Percentiles rank a stretch among this genome's conserved stretches.
Conservation (phyloP, 1,140 invertebrate genomes). For the Drosophila ohnishii region DNA sequence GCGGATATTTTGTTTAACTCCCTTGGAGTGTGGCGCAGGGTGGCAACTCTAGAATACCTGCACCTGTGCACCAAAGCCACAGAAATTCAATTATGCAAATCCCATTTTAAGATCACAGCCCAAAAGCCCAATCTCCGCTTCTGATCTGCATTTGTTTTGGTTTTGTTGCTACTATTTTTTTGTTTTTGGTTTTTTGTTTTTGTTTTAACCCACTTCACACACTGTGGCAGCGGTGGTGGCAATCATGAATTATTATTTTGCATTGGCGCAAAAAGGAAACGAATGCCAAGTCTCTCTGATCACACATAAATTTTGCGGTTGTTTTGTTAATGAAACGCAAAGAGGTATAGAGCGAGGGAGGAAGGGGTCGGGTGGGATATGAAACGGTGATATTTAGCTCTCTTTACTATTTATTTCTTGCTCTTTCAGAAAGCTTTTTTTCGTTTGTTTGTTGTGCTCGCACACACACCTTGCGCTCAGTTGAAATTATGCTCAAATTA, state of each 20-base stretch:
- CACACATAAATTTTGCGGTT: slow-evolving; percentile 75
- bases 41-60: slow-evolving; percentile 50
- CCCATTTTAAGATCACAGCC: slow-evolving; percentile 58
- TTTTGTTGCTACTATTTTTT: slow-evolving; percentile 7
- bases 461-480: slow-evolving; percentile 42
- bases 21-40: neutral
- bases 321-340: slow-evolving; percentile 77
- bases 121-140: slow-evolving; percentile 55
- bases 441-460: slow-evolving; percentile 28
- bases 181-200: slow-evolving; percentile 31
- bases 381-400: slow-evolving; percentile 22
- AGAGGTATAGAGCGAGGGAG: slow-evolving; percentile 23
- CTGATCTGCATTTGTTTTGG: slow-evolving; percentile 65
- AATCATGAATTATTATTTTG: slow-evolving; percentile 63
- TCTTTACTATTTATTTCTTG: slow-evolving; percentile 39
- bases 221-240: slow-evolving; percentile 36
- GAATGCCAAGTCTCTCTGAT: slow-evolving; percentile 64
- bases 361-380: neutral
- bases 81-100: slow-evolving; percentile 72
- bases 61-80: slow-evolving; percentile 60
- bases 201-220: slow-evolving; percentile 74
- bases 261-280: slow-evolving; percentile 67
- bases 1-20: neutral
- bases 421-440: slow-evolving; percentile 54
- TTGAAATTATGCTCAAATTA: slow-evolving; percentile 70